Base-by-base conservation (phyloP, 2,797 vertebrate genomes). In the Pangasius mekongensis region DNA sequence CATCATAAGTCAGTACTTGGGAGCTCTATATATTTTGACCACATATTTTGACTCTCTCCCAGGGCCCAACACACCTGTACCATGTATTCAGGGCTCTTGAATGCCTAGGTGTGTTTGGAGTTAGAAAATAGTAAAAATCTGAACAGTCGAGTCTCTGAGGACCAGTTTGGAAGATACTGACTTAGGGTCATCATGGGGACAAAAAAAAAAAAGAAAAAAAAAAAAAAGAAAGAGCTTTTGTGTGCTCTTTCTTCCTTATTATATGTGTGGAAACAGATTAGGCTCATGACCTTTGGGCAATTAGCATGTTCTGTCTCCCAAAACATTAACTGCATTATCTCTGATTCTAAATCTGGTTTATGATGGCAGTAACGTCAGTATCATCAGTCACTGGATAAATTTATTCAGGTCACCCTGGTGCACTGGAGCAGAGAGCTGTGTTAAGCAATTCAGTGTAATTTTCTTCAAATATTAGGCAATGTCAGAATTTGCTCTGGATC, bases 281-380 rank as follows among this genome's bases (percentile, higher is more conserved):
- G 60, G 14, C 5, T 84, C 24, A 39, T 80, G 83, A 85, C 33
- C 73, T 71, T 89, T 82, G 62, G n/a, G n/a, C 84, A 85, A n/a
- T 49, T 24, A 71, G 30, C n/a, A 36, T 66, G 22, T 27, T 39
- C 58, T 73, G 1, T 49, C 78, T 58, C 36, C 83, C 22, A 60
- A 66, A 62, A 49, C 56, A 64, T 77, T 54, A 67, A 88, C 52
- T 81, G 27, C 66, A 81, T 81, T 71, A 85, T 85, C 64, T 52
- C 66, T 58, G 49, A 85, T 88, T 3, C 52, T 80, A 88, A 84
- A 67, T 3, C 18, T 47, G 30, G 3, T 88, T 85, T 76, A 83
- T 67, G 58, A 8, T 86, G 11, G 78, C 66, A 66, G 49, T 60
- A 83, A 83, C 1, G 18, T 14, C 30, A 86, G 30, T 64, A 39